Evolutionary conservation across 1,140 invertebrate genomes (phyloP), one percentile per base, ranked within the genome.

Genomic region (Lanistes nyassanus): DNA sequence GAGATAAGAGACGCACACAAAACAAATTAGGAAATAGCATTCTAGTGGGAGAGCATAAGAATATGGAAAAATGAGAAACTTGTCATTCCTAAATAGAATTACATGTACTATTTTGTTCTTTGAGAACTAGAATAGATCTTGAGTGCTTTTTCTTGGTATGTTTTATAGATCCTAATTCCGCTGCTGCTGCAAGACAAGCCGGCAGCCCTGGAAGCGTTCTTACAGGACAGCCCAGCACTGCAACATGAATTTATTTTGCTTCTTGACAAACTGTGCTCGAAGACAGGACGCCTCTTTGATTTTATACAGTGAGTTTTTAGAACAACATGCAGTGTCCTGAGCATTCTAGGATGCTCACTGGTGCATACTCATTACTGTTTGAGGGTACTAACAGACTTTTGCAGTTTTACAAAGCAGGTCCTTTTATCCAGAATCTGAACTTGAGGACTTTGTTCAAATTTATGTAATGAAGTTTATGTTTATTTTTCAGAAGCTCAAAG

Each of bases 131-230:
- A n/a, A n/a, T n/a, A n/a, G n/a, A n/a, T 58, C 23, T 58, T 26
- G 9, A 31, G 9, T 60, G 11, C 56, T 60, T 60, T 60, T 16
- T 60, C 56, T 11, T 60, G n/a, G n/a, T 60, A 23, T 78, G 26
- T 69, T 51, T 75, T 79, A 16, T 65, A 87, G 86, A 83, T 95
- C 80, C 79, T 94, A 6, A 88, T 95, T 78, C 94, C 94, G 26
- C 86, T 95, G 29, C 89, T 95, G 80, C 87, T 95, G 21, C 93
- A 94, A 90, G 93, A 94, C 82, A 94, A 94, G 84, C 81, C 92
- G 36, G 91, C 90, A 79, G 81, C 93, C 37, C 91, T 92, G 58
- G 93, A 94, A 86, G 92, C 93, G 74, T 94, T 94, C 89, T 84
- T 94, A 69, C 81, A 82, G 55, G 89, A 90, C 56, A 92, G 91